Evolutionary conservation across 2,888 invertebrate species (phyloP).

Genomic region (Urechis unicinctus): DNA sequence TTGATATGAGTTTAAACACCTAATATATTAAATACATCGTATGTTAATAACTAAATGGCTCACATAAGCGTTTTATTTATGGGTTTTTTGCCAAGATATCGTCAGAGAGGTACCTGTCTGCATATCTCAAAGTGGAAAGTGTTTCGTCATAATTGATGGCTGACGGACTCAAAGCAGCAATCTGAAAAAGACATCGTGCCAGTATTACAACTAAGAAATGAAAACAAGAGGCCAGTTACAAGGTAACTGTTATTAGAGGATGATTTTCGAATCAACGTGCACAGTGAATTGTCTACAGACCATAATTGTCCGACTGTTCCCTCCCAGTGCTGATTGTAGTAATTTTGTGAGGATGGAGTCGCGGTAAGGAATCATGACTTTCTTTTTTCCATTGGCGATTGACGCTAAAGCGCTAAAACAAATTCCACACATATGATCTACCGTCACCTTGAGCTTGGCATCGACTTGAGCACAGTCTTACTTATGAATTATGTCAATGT

Average conservation of each 20-base stretch:
- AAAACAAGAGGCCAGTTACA: neutral
- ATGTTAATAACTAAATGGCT: no score
- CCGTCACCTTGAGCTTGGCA: no score
- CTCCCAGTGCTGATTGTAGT: constrained; percentile 31
- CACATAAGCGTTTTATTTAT: no score
- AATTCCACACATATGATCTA: no score
- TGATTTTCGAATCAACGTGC: no score
- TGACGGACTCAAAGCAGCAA: constrained; percentile 35
- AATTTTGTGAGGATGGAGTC: constrained; percentile 36
- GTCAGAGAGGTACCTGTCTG: constrained; percentile 28
- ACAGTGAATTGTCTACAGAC: no score
- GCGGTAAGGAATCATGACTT: constrained; percentile 35
- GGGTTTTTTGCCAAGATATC: no score
- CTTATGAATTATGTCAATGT: neutral
- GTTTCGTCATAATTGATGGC: constrained; percentile 39
- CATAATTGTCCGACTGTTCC: constrained; percentile 35
- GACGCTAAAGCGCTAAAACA: neutral
- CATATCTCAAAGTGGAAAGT: constrained; percentile 33
- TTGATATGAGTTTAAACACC: no score
- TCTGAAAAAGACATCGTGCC: constrained; percentile 23
- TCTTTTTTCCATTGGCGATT: constrained; percentile 26
- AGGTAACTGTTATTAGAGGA: neutral
- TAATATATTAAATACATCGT: no score
- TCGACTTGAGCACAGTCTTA: no score
- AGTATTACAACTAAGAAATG: constrained; percentile 1